Evolutionary conservation across 2,888 invertebrate genomes (phyloP).

Genomic region (Syrphus vitripennis): DNA sequence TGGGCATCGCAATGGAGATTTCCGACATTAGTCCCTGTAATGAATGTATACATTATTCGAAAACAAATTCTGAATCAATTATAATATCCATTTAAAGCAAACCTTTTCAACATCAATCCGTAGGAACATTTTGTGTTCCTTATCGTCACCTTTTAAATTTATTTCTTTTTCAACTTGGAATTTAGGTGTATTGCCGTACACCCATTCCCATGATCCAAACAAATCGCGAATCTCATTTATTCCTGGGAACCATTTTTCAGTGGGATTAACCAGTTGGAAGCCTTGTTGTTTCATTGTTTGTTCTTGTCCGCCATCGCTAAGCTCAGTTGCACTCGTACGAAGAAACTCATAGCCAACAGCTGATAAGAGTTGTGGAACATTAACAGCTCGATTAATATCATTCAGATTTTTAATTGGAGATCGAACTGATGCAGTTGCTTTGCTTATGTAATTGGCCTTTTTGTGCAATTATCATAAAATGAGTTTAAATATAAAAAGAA

Average conservation of each 20-base stretch:
- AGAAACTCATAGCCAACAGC: conserved; percentile 93
- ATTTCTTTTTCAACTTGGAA: conserved; percentile 85
- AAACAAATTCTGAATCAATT: neutral
- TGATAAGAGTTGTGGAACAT: conserved; percentile 87
- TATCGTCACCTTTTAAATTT: conserved; percentile 81
- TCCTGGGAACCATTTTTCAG: conserved; percentile 94
- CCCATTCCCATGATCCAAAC: conserved; percentile 93
- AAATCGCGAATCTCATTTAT: conserved; percentile 86
- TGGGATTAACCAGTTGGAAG: conserved; percentile 92
- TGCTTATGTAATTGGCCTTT: conserved; percentile 88
- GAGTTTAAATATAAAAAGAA: neutral
- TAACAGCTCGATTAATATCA: conserved; percentile 88
- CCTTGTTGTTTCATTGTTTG: conserved; percentile 90
- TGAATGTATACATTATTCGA: neutral
- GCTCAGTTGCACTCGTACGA: conserved; percentile 85
- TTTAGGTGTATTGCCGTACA: conserved; percentile 92
- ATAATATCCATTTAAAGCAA: conserved; percentile 11
- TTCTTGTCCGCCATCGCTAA: conserved; percentile 88
- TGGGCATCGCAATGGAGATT: conserved; percentile 78
- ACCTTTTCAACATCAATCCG: conserved; percentile 82
- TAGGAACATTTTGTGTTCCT: conserved; percentile 83
- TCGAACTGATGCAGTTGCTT: conserved; percentile 92
- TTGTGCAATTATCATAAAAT: neutral
- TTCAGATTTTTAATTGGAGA: conserved; percentile 92
- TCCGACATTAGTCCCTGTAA: conserved; percentile 76